These are phyloP conservation scores for Panagrolaimus sp. DNA, from an alignment of 1,140 invertebrate genomes.

Conservation along the genomic window DNA sequence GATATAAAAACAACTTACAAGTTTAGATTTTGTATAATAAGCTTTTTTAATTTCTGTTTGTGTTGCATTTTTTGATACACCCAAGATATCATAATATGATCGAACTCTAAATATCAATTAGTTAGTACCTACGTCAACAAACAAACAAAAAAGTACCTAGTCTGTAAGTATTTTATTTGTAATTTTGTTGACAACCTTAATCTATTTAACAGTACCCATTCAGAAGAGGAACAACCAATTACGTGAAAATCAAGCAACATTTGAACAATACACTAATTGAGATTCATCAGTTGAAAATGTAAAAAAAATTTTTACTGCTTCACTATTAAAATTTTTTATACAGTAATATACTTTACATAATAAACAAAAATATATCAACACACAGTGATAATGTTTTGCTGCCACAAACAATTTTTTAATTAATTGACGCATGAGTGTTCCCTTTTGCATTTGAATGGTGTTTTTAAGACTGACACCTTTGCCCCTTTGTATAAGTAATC, in stretches of 20 bases:
- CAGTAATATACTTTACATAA: not conserved
- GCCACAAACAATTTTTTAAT: no score
- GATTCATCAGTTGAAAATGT: not conserved
- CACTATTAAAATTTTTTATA: not conserved
- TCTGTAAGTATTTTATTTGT: not conserved
- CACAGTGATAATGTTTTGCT: no score
- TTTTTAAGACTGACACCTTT: no score
- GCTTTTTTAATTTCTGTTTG: slow-evolving; percentile 22
- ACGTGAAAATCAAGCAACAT: not conserved
- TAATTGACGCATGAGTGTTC: no score
- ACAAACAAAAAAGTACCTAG: not conserved
- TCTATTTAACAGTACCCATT: not conserved
- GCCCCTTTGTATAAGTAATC: no score
- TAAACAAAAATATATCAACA: not conserved
- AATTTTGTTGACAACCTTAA: not conserved
- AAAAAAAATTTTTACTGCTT: not conserved
- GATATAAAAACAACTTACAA: no score
- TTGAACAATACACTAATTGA: not conserved
- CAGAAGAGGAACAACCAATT: not conserved
- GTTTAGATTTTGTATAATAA: slow-evolving; percentile 21
- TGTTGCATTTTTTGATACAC: slow-evolving; percentile 16
- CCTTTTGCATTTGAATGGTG: no score
- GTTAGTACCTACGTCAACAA: not conserved
- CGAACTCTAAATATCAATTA: not conserved
- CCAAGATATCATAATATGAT: slow-evolving; percentile 18